Evolutionary conservation across 2,888 invertebrate species (phyloP).

Genomic region (Uropetala carovei): DNA sequence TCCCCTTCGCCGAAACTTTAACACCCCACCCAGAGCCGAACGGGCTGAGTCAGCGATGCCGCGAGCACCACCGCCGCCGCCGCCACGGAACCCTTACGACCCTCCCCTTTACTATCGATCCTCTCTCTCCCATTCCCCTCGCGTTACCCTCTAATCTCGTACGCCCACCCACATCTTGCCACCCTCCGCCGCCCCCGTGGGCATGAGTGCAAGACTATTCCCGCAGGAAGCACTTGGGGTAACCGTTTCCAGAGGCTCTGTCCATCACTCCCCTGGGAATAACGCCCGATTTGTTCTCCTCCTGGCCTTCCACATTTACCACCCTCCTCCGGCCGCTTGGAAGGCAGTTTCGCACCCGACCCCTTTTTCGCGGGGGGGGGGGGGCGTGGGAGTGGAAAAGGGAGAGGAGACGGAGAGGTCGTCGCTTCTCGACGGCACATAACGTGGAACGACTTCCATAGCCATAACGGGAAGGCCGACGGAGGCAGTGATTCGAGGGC

Average conservation of each 20-base stretch:
- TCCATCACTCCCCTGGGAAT: slow-evolving; percentile 50
- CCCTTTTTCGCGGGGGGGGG: slow-evolving; percentile 6
- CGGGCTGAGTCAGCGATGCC: slow-evolving; percentile 51
- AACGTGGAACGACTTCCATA: slow-evolving; percentile 47
- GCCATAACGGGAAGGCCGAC: slow-evolving; percentile 18
- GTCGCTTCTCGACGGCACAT: slow-evolving; percentile 40
- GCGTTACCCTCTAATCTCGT: not conserved
- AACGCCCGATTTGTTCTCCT: slow-evolving; percentile 46
- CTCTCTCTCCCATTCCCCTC: too few species aligned
- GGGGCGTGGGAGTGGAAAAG: not conserved
- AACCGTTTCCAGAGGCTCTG: slow-evolving; percentile 40
- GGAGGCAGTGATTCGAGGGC: slow-evolving; percentile 47
- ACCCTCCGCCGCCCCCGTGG: not conserved
- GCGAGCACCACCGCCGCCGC: slow-evolving; percentile 9
- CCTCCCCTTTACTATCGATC: not conserved
- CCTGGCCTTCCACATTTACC: not conserved
- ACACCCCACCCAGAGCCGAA: slow-evolving; percentile 4
- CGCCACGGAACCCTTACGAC: not conserved
- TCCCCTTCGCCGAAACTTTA: slow-evolving; percentile 30
- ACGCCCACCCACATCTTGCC: slow-evolving; percentile 1
- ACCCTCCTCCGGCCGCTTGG: not conserved
- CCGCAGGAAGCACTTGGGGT: slow-evolving; percentile 39
- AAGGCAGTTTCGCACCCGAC: not conserved
- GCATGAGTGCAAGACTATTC: slow-evolving; percentile 20
- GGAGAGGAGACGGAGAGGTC: not conserved